Base-by-base conservation (phyloP, 2,797 vertebrate genomes). In the Channallabes apus region DNA sequence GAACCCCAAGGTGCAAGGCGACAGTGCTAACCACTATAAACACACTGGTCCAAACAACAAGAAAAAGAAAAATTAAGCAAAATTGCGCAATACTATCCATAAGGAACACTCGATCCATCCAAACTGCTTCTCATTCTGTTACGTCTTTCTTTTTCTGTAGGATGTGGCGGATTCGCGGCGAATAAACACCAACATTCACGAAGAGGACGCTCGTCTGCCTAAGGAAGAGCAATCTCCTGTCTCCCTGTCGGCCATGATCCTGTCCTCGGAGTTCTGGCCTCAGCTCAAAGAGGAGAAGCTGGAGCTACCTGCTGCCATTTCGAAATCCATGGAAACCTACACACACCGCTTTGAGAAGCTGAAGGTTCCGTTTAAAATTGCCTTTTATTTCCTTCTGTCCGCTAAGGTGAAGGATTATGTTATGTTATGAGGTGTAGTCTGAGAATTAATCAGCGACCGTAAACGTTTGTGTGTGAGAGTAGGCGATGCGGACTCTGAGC, bases 201-300 rank as follows among this genome's bases (percentile, higher is more conserved):
- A 99, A 77, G 98, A 99, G 91, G 98, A 98, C 1, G 95, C 96
- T 20, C 95, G 96, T 89, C 95, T 97, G 68, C 94, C 95, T 0
- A 93, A 94, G 80, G 97, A 97, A 78, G 96, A 98, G 90, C 95
- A 94, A 91, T 95, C 97, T 0, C 94, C 95, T 0, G 94, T 99
- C 32, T 92, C 94, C n/a, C 95, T 99, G 0, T 96, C 96, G 0
- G 96, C 97, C 0, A 96, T 98, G 89, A 98, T 99, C 90, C 92
- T 99, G 46, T 99, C 97, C 1, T 98, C 97, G 0, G 98, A 99
- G 95, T 99, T 99, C 93, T 99, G 98, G 98, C 98, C 98, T 0
- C 93, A 96, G 0, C 96, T 99, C 79, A 99, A 99, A 90, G 98
- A 99, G 64, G 98, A 99, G 94, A 99, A 99, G 91, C 94, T 99